phyloP scores from a whole-genome alignment of 53 echinoderm and acorn worm species.

The Astropecten irregularis region DNA sequence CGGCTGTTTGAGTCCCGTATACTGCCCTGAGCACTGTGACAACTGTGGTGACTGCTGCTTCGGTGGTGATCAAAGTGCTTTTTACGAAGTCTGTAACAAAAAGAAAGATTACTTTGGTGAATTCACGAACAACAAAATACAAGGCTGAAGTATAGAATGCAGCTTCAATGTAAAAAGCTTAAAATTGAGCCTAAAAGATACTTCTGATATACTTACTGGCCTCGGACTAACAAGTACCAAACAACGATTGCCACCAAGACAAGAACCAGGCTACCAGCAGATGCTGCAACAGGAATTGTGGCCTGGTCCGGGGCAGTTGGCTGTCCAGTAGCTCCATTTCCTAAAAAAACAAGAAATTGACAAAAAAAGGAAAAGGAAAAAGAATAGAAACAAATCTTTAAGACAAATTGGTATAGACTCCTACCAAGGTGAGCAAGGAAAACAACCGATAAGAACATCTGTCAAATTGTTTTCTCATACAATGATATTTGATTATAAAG shows the following conservation, averaged over 20 bases:
- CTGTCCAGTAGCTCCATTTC: constrained; percentile 17
- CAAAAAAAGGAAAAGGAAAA: too few relatives aligned
- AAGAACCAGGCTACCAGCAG: constrained; percentile 78
- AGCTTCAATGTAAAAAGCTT: too few relatives aligned
- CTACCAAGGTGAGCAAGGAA: too few relatives aligned
- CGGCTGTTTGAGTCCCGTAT: constrained; percentile 55
- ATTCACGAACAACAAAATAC: too few relatives aligned
- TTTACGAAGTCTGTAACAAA: constrained; percentile 59
- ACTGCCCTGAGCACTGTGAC: constrained; percentile 60
- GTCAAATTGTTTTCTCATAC: too few relatives aligned
- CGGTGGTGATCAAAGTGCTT: constrained; percentile 60
- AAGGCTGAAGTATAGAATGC: too few relatives aligned
- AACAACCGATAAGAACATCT: too few relatives aligned
- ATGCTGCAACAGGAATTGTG: constrained; percentile 85
- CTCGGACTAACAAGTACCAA: constrained; percentile 89
- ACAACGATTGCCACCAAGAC: constrained; percentile 84
- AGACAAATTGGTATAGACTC: too few relatives aligned
- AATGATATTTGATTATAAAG: too few relatives aligned
- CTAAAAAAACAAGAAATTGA: too few relatives aligned
- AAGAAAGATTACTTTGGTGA: neutral
- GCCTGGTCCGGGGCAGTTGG: constrained; percentile 37
- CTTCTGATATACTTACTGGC: constrained; percentile 70
- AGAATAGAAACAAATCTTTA: too few relatives aligned
- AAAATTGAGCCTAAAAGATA: too few relatives aligned
- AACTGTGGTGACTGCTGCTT: constrained; percentile 69